Conservation (phyloP, 2,113 vertebrate species). For the Macrotus californicus region DNA sequence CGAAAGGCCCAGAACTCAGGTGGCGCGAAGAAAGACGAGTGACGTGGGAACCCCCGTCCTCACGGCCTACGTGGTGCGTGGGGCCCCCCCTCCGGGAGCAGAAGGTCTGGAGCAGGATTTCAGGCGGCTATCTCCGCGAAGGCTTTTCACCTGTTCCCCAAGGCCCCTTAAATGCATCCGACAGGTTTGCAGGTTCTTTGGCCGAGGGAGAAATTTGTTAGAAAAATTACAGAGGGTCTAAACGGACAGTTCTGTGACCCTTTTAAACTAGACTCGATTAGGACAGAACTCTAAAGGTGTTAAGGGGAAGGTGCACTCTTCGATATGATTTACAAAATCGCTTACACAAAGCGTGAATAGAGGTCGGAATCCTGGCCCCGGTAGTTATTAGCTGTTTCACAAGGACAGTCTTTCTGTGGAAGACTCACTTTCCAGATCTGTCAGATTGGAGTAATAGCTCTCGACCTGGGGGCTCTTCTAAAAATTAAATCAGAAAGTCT, state of each 20-base stretch:
- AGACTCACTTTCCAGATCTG: neutral
- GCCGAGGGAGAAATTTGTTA: neutral
- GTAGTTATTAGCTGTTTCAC: neutral
- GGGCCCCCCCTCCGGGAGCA: rapidly evolving
- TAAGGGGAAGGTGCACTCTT: neutral
- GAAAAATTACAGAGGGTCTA: neutral
- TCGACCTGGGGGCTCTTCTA: neutral
- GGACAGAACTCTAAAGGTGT: neutral
- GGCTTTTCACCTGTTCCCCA: neutral
- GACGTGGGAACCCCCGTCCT: neutral
- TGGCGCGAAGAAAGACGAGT: neutral
- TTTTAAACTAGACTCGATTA: neutral
- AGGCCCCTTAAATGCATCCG: neutral
- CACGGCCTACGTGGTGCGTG: neutral
- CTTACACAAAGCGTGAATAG: neutral
- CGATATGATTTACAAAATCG: neutral
- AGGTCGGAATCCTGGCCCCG: neutral
- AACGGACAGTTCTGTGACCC: neutral
- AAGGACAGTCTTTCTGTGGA: neutral
- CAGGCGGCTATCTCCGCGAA: neutral
- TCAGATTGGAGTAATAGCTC: neutral
- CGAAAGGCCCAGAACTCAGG: neutral
- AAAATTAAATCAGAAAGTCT: neutral
- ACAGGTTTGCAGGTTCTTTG: neutral
- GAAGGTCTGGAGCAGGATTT: neutral